Evolutionary conservation across 2,797 vertebrate genomes (phyloP).

Genomic region (Neopelma chrysocephalum): DNA sequence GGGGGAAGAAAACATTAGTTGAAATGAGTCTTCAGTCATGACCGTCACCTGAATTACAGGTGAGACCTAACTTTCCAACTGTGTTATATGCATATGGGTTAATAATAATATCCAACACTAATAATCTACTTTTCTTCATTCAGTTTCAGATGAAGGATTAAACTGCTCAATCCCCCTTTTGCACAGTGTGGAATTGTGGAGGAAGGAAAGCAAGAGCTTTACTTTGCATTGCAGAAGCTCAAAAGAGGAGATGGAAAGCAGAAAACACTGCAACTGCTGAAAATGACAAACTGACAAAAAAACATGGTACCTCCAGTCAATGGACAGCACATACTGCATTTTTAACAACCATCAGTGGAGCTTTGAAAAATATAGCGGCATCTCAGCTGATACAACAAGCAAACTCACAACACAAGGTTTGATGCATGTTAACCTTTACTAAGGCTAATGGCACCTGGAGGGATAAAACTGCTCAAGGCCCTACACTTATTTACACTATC

Average conservation of each 20-base stretch:
- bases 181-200: background rate
- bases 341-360: background rate
- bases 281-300: background rate
- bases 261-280: background rate
- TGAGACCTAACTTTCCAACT: background rate
- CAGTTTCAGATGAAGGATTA: background rate
- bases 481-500: background rate
- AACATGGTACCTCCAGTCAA: background rate
- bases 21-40: background rate
- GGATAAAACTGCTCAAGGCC: background rate
- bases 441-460: background rate
- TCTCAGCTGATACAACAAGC: background rate
- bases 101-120: background rate
- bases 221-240: background rate
- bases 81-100: background rate
- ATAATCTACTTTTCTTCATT: background rate
- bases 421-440: background rate
- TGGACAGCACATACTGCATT: background rate
- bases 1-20: background rate
- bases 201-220: background rate
- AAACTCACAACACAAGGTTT: background rate
- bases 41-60: background rate
- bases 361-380: background rate
- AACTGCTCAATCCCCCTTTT: background rate
- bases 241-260: background rate